These are phyloP conservation scores for Bradypodion pumilum DNA, from an alignment of 2,797 vertebrate species.

Conservation along the genomic window DNA sequence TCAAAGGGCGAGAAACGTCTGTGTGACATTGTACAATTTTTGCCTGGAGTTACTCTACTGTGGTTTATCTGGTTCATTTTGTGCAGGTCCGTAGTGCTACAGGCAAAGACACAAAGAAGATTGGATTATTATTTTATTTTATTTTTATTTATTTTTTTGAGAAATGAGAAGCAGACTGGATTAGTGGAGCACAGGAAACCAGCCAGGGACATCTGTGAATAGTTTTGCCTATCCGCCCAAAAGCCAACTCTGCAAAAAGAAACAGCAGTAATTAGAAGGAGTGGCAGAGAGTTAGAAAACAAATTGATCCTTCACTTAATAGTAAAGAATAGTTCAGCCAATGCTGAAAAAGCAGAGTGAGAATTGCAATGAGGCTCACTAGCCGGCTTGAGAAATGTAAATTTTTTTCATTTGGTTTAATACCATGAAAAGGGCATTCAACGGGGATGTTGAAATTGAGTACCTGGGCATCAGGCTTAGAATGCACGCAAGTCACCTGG, in stretches of 20 bases:
- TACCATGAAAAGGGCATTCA: no score
- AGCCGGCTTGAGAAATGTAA: no score
- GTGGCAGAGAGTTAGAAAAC: neutral
- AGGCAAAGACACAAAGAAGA: neutral
- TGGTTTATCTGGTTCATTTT: neutral
- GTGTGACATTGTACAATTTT: slow-evolving; percentile 14
- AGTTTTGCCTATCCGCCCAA: no score
- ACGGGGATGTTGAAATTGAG: no score
- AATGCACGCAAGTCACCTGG: no score
- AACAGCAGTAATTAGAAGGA: neutral
- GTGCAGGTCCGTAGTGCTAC: neutral
- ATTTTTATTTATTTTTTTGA: no score
- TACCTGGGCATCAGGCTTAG: no score
- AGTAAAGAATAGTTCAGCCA: neutral
- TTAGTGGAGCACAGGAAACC: neutral
- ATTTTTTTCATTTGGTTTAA: no score
- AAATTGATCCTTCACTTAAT: neutral
- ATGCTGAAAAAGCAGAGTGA: neutral
- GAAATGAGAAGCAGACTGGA: no score
- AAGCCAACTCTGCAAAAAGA: neutral
- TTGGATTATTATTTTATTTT: no score
- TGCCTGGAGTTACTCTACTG: neutral
- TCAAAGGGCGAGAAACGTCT: neutral
- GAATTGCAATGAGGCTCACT: no score
- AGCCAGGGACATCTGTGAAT: neutral